Evolutionary conservation across 2,797 vertebrate species (phyloP).

Genomic region (Chrysocyon brachyurus): DNA sequence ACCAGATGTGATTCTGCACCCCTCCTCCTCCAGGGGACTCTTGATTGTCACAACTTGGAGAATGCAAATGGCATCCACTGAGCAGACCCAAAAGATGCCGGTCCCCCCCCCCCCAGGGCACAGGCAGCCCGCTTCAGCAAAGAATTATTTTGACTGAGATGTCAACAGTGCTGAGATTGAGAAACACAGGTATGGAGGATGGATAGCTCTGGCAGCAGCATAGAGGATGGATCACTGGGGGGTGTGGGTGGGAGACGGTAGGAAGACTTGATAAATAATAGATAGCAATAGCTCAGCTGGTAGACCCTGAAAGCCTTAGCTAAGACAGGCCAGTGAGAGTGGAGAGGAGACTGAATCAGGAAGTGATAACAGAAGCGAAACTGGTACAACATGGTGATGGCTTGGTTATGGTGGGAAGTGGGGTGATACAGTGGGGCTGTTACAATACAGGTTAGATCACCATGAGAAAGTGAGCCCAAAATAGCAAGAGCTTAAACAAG

Average conservation of each 20-base stretch:
- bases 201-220: not conserved
- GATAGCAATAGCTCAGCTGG: not conserved
- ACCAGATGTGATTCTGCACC: not conserved
- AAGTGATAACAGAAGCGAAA: not conserved
- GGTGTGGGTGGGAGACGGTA: accelerated
- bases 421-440: not conserved
- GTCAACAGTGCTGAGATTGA: not conserved
- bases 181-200: not conserved
- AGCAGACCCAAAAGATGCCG: not conserved
- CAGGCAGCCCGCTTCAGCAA: not conserved
- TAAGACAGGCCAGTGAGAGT: not conserved
- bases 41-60: not conserved
- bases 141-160: not conserved
- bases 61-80: not conserved
- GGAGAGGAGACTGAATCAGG: not conserved
- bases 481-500: not conserved
- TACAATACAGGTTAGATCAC: not conserved
- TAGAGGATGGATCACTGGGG: not conserved
- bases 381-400: not conserved
- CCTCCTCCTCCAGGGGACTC: not conserved
- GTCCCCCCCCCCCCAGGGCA: too few relatives aligned
- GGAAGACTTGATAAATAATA: not conserved
- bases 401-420: not conserved
- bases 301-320: not conserved
- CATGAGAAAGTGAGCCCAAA: not conserved